Percentiles rank a stretch among this genome's conserved stretches.
Conservation (phyloP, 2,888 invertebrate genomes). For the Dryomyza anilis region DNA sequence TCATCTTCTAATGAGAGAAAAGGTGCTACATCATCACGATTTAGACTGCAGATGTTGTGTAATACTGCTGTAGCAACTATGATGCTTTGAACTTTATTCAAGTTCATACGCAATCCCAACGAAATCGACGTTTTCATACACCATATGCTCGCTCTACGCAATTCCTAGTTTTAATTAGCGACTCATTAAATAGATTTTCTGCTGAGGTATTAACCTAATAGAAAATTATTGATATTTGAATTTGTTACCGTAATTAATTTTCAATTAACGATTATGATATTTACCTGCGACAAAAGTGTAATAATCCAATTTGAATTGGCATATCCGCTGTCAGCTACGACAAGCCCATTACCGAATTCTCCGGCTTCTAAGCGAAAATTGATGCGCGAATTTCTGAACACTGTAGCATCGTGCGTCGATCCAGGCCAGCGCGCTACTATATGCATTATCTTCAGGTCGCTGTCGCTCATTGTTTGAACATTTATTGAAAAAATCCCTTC, state of each 20-base stretch:
- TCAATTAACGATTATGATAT: too few relatives aligned
- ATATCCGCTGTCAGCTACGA: slow-evolving; percentile 18
- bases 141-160: slow-evolving; percentile 30
- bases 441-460: slow-evolving; percentile 9
- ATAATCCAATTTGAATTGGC: background rate
- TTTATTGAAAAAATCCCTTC: too few relatives aligned
- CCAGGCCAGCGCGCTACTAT: slow-evolving; percentile 28
- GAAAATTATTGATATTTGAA: too few relatives aligned
- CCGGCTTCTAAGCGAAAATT: background rate
- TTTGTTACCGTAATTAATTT: too few relatives aligned
- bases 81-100: slow-evolving; percentile 14
- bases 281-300: background rate
- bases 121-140: slow-evolving; percentile 30
- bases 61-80: slow-evolving; percentile 29
- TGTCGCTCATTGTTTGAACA: too few relatives aligned
- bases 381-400: slow-evolving; percentile 3
- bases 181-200: slow-evolving; percentile 4
- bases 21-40: slow-evolving; percentile 7
- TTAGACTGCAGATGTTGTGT: slow-evolving; percentile 24
- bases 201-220: background rate
- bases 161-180: slow-evolving; percentile 24
- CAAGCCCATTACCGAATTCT: slow-evolving; percentile 6
- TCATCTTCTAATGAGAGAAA: slow-evolving; percentile 10
- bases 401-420: slow-evolving; percentile 14
- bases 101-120: slow-evolving; percentile 23